Percentiles rank a stretch among this genome's conserved stretches.
Conservation (phyloP, 2,888 invertebrate species). For the Platynereis dumerilii region DNA sequence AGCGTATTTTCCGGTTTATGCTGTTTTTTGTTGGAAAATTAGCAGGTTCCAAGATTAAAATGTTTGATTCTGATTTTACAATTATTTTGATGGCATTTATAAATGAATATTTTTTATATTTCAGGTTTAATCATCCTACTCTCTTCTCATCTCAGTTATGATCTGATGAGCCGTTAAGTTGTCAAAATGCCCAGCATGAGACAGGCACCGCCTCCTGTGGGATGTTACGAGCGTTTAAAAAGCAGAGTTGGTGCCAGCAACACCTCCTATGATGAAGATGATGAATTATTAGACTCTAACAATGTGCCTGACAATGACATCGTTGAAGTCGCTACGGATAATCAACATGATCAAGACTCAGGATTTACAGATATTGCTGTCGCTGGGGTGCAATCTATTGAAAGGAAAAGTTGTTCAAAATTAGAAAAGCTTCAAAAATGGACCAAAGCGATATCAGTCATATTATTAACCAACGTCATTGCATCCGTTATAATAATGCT, state of each 20-base stretch:
- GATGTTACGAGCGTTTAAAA: slow-evolving; percentile 17
- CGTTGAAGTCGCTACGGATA: slow-evolving; percentile 2
- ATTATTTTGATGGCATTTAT: too few relatives aligned
- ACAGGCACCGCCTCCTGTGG: slow-evolving; percentile 10
- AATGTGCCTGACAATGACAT: slow-evolving; percentile 3
- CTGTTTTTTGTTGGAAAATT: too few relatives aligned
- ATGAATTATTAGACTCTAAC: too few relatives aligned
- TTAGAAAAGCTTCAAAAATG: slow-evolving; percentile 5
- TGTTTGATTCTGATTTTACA: too few relatives aligned
- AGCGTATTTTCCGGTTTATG: too few relatives aligned
- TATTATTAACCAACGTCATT: slow-evolving; percentile 7
- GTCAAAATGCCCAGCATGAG: slow-evolving; percentile 26
- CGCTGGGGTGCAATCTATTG: background rate
- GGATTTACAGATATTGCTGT: background rate
- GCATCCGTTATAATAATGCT: slow-evolving; percentile 12
- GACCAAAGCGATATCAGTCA: background rate
- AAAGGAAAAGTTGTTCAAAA: background rate
- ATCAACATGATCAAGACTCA: background rate
- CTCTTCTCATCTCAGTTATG: too few relatives aligned
- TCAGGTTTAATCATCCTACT: too few relatives aligned
- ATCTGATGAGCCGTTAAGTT: too few relatives aligned
- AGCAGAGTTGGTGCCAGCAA: background rate
- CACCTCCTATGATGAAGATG: too few relatives aligned
- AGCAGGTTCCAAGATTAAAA: too few relatives aligned
- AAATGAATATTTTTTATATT: too few relatives aligned